Evolutionary conservation across 2,113 vertebrate species (phyloP).

Genomic region (Argyrosomus japonicus): DNA sequence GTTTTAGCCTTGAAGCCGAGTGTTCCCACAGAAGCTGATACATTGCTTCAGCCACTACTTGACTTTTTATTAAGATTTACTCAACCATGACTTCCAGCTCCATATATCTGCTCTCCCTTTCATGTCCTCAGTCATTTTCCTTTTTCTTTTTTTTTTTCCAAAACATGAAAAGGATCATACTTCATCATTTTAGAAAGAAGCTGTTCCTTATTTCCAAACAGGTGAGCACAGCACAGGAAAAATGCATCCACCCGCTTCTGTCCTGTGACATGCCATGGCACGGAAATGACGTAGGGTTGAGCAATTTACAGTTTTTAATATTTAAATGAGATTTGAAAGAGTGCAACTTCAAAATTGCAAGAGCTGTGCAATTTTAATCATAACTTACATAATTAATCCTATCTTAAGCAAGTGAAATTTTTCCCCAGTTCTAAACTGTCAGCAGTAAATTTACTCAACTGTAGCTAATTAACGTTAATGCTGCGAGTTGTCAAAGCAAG

Average conservation of each 20-base stretch:
- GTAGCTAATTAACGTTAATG: neutral
- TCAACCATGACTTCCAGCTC: conserved; percentile 36
- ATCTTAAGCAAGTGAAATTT: neutral
- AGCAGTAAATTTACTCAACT: neutral
- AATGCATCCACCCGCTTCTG: neutral
- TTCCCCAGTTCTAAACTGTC: neutral
- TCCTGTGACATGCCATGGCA: neutral
- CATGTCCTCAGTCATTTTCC: conserved; percentile 24
- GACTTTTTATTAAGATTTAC: conserved; percentile 59
- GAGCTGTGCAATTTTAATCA: no score
- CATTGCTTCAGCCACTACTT: conserved; percentile 21
- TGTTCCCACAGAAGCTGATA: conserved; percentile 35
- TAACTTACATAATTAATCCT: neutral
- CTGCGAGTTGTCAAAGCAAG: neutral
- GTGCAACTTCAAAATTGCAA: neutral
- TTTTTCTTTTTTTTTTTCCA: conserved; percentile 2
- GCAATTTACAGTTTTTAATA: neutral
- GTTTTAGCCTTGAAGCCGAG: conserved; percentile 48
- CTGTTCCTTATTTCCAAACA: neutral
- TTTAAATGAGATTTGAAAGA: neutral
- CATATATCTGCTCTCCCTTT: conserved; percentile 46
- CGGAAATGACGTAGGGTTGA: neutral
- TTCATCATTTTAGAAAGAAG: conserved; percentile 29
- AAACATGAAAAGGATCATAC: conserved; percentile 33
- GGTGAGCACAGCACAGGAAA: neutral